These are phyloP conservation scores for Myotis yumanensis DNA, from an alignment of 2,113 vertebrate genomes.

Conservation along the genomic window DNA sequence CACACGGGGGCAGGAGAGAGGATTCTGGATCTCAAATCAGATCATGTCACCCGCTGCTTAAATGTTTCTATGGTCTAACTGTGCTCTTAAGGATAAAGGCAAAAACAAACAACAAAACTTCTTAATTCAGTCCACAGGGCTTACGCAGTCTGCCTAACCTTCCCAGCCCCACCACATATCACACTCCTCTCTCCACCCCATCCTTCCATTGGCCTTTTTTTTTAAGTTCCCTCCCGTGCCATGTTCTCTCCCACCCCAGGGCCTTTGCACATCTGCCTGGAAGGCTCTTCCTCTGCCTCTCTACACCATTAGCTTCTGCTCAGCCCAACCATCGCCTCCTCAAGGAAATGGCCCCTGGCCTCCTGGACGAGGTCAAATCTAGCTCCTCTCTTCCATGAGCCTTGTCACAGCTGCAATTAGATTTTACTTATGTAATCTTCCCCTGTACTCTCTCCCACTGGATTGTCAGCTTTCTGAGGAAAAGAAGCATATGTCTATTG, in stretches of 20 bases:
- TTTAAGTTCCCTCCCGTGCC: background rate
- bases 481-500: background rate
- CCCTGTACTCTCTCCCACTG: background rate
- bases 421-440: background rate
- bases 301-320: background rate
- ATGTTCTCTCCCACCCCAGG: background rate
- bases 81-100: background rate
- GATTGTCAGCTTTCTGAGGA: background rate
- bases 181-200: background rate
- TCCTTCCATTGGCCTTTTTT: background rate
- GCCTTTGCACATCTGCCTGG: background rate
- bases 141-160: fast-evolving
- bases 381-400: background rate
- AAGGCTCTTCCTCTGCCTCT: background rate
- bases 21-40: background rate
- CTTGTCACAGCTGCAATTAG: background rate
- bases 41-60: background rate
- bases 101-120: background rate
- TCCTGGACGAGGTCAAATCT: background rate
- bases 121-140: background rate
- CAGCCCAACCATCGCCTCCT: background rate
- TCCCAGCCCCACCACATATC: no score
- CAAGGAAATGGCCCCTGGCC: background rate
- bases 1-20: background rate
- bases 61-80: background rate